Base-by-base conservation (phyloP, 2,113 vertebrate genomes). In the Cavia aperea region DNA sequence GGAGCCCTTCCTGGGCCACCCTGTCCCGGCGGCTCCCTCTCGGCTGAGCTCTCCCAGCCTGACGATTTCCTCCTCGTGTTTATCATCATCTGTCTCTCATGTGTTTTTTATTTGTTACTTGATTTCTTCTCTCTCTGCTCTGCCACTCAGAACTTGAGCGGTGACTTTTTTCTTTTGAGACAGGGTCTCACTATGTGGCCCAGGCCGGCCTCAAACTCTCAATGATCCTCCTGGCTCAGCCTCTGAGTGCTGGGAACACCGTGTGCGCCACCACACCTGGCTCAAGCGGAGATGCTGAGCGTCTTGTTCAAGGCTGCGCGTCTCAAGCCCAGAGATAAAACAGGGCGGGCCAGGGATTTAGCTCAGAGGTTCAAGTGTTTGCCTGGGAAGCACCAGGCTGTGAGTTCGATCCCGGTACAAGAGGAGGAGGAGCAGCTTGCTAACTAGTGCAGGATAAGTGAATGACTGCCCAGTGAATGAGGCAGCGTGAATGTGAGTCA, bases 261-360 rank as follows among this genome's bases (percentile, higher is more conserved):
- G 39, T 26, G 23, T 46, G 12, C 23, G 2, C 23, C 23, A 72
- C n/a, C 39, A 46, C 23, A 14, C 23, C 23, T 73, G 39, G 39
- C 70, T 73, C 21, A 23, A 43, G 8, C 68, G 2, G 8, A 12
- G 68, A 70, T 81, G 49, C 56, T 89, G 84, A 68, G 9, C 7
- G 11, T 51, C 86, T 29, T 46, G 4, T 26, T 77, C 58, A 4
- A 2, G 19, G 29, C 43, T 54, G 5, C 7, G 29, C 46, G 81
- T 12, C 65, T 77, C 39, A 56, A 58, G 46, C 26, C 16, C 39
- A 60, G 12, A 1, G 2, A 0, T 2, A 1, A 51, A 13, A 5
- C 6, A 13, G 14, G 73, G 43, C 13, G 49, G 49, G 49, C 49
- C 49, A 51, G 49, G 49, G 49, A 51, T 51, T 51, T 51, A 51